phyloP scores from a whole-genome alignment of 35 echinoderm and acorn worm species.

The Nesometra sesokonis region DNA sequence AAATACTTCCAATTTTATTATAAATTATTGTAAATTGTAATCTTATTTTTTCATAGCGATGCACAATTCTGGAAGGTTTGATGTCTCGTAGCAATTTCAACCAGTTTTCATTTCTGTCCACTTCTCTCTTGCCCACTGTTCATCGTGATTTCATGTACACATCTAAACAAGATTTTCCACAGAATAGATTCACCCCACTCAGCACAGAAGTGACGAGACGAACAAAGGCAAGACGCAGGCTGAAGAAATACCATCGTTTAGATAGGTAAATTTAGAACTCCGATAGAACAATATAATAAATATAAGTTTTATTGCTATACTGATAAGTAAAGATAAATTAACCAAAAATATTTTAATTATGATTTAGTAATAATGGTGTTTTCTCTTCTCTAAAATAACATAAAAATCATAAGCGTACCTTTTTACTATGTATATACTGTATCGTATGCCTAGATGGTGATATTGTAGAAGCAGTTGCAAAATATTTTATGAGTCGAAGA shows the following conservation, averaged over 20 bases:
- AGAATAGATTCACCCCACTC: constrained; percentile 59
- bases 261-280: constrained; percentile 62
- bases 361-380: no score
- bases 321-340: no score
- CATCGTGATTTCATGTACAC: constrained; percentile 99
- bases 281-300: no score
- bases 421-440: no score
- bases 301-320: no score
- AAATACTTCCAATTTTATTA: no score
- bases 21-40: background rate
- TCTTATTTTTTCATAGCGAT: constrained; percentile 40
- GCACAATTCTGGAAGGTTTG: constrained; percentile 59
- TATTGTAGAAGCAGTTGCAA: no score
- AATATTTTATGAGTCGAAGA: no score
- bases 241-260: constrained; percentile 73
- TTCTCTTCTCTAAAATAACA: no score
- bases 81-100: constrained; percentile 66
- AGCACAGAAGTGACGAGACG: constrained; percentile 58
- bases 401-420: no score
- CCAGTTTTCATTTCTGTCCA: constrained; percentile 91
- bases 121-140: constrained; percentile 62
- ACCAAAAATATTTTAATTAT: no score
- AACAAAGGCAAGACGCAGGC: constrained; percentile 49
- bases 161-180: constrained; percentile 54
- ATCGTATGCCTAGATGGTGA: no score